phyloP scores from a whole-genome alignment of 2,113 vertebrate genomes.

The Antigone vipio region DNA sequence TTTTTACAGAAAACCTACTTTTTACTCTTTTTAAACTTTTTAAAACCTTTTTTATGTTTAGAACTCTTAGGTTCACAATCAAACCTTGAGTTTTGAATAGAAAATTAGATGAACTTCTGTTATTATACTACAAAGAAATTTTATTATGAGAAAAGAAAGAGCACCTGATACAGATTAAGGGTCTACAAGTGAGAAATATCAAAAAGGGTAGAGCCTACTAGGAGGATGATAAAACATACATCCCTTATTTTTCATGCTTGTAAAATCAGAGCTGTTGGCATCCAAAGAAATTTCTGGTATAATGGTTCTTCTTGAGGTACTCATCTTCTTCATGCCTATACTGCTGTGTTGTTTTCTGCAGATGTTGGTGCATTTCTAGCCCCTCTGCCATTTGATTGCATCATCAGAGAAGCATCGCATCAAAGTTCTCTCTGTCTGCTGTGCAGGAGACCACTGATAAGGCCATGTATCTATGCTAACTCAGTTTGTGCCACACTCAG shows the following conservation, averaged over 20 bases:
- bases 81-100: neutral
- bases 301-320: neutral
- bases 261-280: neutral
- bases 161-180: neutral
- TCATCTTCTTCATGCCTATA: neutral
- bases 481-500: neutral
- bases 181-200: neutral
- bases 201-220: neutral
- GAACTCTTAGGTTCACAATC: neutral
- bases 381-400: neutral
- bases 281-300: neutral
- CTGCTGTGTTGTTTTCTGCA: neutral
- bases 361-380: neutral
- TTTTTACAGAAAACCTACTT: neutral
- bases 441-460: neutral
- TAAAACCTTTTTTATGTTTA: neutral
- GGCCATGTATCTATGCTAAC: neutral
- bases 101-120: neutral
- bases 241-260: fast-evolving
- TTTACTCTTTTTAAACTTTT: neutral
- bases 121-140: neutral
- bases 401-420: neutral
- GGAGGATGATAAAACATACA: neutral
- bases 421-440: neutral
- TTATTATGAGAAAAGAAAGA: neutral